Percentiles rank a stretch among this genome's conserved stretches.
Evolutionary conservation across 1,140 invertebrate genomes (phyloP).

Genomic region (Wiebesia pumilae): DNA sequence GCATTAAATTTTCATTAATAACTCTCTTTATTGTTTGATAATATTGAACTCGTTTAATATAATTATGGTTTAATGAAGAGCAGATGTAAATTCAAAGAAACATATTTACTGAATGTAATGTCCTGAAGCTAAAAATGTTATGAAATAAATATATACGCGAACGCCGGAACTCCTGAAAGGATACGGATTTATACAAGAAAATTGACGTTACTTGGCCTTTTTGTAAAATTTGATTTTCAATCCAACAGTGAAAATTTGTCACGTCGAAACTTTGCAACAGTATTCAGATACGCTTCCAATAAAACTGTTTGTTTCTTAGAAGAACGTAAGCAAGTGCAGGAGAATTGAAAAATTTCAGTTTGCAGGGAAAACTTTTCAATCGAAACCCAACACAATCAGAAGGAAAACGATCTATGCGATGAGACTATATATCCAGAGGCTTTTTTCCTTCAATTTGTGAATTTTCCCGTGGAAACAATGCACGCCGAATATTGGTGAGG

Average conservation of each 20-base stretch:
- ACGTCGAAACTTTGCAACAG: conserved; percentile 27
- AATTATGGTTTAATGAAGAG: neutral
- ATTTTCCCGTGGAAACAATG: conserved; percentile 48
- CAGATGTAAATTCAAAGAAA: neutral
- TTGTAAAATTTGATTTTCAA: conserved; percentile 48
- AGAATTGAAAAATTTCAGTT: conserved; percentile 30
- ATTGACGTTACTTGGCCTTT: conserved; percentile 46
- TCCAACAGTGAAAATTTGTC: conserved; percentile 41
- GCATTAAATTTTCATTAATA: too few relatives aligned
- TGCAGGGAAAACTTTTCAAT: conserved; percentile 48
- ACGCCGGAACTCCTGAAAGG: conserved; percentile 13
- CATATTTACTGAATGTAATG: neutral
- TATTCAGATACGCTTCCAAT: neutral
- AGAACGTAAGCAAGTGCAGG: neutral
- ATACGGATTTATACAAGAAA: conserved; percentile 43
- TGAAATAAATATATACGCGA: conserved; percentile 11
- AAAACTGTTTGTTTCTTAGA: conserved; percentile 37
- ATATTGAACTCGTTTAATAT: neutral
- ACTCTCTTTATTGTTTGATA: too few relatives aligned
- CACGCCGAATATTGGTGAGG: conserved; percentile 27
- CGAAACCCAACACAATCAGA: conserved; percentile 45
- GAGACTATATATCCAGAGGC: conserved; percentile 7
- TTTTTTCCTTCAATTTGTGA: conserved; percentile 50
- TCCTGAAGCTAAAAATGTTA: neutral
- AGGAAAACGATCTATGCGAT: conserved; percentile 6